Evolutionary conservation across 2,888 invertebrate genomes (phyloP), one percentile per base, ranked within the genome.

Genomic region (Eudasyphora cyanicolor): DNA sequence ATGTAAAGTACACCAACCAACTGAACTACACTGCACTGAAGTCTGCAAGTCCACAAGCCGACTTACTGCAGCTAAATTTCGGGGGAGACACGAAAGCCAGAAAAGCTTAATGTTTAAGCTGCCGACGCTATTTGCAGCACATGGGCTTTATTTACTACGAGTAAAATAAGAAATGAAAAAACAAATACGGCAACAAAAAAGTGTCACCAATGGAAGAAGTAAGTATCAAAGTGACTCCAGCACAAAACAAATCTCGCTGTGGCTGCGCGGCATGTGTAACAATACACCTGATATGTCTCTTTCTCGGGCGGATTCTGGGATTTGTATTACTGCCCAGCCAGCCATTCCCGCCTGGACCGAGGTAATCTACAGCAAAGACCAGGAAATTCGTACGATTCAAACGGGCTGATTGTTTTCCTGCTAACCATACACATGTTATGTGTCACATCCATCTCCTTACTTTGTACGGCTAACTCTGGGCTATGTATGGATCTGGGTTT

Each of bases 251-350:
- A 42, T 21, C 45, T 62, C 19, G 64, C 14, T 1, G 42, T 76
- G 35, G 70, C 70, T 79, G 70, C 83, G 79, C 83, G 79, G 79
- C 86, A 86, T 86, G 86, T 87, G 89, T 87, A 88, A 89, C 82
- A 86, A 87, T 88, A 86, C 89, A 90, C 89, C 89, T 90, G 89
- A 90, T 88, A 74, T 84, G 83, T 81, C 81, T 77, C 64, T n/a
- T n/a, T n/a, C n/a, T n/a, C n/a, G n/a, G n/a, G n/a, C n/a, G n/a
- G 75, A 14, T 29, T 19, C 24, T 67, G 49, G 17, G 60, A n/a
- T n/a, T 29, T 49, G 64, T 38, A 35, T 67, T 32, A 32, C 60
- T 42, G 67, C 42, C 67, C 42, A n/a, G n/a, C n/a, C n/a, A n/a
- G n/a, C 42, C 17, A 17, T 71, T 35, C 35, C 19, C 24, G 1